These are phyloP conservation scores for Holacanthella duospinosa DNA, from an alignment of 2,888 invertebrate species.

Conservation along the genomic window DNA sequence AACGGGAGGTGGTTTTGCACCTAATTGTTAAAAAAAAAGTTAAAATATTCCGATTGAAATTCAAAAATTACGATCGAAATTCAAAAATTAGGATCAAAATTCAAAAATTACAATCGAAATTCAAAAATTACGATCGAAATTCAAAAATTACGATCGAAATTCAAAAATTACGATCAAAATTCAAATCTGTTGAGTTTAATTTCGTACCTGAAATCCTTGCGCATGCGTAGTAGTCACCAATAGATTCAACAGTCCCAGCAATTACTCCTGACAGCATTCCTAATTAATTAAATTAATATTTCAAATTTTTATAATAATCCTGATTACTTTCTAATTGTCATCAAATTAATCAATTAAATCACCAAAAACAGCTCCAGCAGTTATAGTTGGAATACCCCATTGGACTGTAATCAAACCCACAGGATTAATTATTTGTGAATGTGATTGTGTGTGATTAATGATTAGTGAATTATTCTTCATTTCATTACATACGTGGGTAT, in stretches of 20 bases:
- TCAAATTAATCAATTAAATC: background rate
- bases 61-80: too few species aligned
- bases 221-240: constrained; percentile 43
- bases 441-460: too few species aligned
- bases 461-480: too few species aligned
- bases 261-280: constrained; percentile 41
- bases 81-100: too few species aligned
- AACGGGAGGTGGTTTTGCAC: constrained; percentile 45
- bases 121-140: too few species aligned
- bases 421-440: too few species aligned
- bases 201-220: constrained; percentile 2
- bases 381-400: constrained; percentile 40
- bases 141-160: background rate
- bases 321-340: background rate
- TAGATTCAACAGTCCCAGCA: constrained; percentile 41
- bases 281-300: constrained; percentile 19
- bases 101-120: too few species aligned
- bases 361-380: constrained; percentile 29
- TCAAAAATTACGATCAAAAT: background rate
- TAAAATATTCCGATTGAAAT: too few species aligned
- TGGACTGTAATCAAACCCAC: constrained; percentile 39
- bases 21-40: too few species aligned
- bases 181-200: background rate
- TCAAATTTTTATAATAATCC: too few species aligned
- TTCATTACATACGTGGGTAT: constrained; percentile 67